Percentiles rank a stretch among this genome's conserved stretches.
Conservation (phyloP, 2,797 vertebrate genomes). For the Bucorvus abyssinicus region DNA sequence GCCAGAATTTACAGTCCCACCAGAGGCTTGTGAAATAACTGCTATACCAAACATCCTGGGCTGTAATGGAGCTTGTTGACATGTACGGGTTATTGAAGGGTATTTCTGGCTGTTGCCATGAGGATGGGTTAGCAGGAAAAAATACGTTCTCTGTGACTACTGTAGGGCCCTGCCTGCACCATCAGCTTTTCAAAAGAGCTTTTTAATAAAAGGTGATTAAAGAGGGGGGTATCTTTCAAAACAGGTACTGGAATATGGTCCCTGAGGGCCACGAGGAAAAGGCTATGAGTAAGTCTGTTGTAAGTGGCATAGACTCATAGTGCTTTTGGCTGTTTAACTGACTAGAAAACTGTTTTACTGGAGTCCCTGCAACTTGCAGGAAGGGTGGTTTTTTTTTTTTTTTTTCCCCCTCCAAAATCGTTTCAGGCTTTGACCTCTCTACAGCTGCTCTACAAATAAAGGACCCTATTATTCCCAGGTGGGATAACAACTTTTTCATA, state of each 20-base stretch:
- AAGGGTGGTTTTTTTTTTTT: too few species aligned
- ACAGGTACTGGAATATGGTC: not conserved
- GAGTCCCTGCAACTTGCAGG: not conserved
- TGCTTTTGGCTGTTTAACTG: not conserved
- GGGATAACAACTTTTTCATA: not conserved
- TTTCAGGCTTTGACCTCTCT: not conserved
- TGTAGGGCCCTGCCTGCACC: not conserved
- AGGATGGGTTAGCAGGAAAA: slow-evolving; percentile 45
- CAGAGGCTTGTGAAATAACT: slow-evolving; percentile 73
- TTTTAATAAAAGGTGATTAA: not conserved
- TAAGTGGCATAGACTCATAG: not conserved
- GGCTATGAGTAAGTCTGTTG: not conserved
- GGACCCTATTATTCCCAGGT: not conserved
- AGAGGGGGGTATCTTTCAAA: not conserved
- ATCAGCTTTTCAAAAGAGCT: not conserved
- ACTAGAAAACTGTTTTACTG: not conserved
- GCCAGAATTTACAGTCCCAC: slow-evolving; percentile 65
- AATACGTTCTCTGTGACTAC: not conserved
- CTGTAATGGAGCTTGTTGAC: slow-evolving; percentile 62
- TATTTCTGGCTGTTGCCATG: slow-evolving; percentile 68
- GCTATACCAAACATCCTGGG: slow-evolving; percentile 64
- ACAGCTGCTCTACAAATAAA: not conserved
- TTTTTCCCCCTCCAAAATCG: not conserved
- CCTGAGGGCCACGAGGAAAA: not conserved
- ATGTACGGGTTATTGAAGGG: slow-evolving; percentile 59